Percentiles rank a stretch among this genome's conserved stretches.
Evolutionary conservation across 2,797 vertebrate species (phyloP).

Genomic region (Anniella stebbinsi): DNA sequence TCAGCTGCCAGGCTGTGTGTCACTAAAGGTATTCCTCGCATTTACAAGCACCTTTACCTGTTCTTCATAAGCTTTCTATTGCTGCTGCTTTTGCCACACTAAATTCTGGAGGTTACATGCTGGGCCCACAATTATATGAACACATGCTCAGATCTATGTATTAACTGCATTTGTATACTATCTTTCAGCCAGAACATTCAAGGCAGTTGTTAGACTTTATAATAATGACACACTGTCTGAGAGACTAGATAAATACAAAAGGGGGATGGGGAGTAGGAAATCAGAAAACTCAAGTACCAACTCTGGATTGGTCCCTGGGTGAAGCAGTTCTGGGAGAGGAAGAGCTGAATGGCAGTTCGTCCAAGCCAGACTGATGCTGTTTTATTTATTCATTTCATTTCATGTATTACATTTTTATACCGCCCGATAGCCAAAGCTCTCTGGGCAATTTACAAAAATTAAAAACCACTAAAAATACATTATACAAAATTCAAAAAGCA

Average conservation of each 20-base stretch:
- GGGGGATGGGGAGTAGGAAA: not conserved
- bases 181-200: not conserved
- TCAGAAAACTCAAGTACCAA: not conserved
- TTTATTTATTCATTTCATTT: too few relatives aligned
- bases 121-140: not conserved
- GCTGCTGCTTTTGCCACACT: not conserved
- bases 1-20: conserved; percentile 1
- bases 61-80: not conserved
- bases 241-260: not conserved
- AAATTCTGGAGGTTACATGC: not conserved
- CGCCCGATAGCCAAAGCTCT: too few relatives aligned
- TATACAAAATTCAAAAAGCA: too few relatives aligned
- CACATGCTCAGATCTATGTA: not conserved
- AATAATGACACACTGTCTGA: not conserved
- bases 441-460: too few relatives aligned
- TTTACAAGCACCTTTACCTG: conserved; percentile 17
- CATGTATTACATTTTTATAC: too few relatives aligned
- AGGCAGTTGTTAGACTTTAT: not conserved
- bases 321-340: too few relatives aligned
- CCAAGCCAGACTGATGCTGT: too few relatives aligned
- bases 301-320: too few relatives aligned
- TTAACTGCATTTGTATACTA: not conserved
- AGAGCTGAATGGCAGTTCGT: too few relatives aligned
- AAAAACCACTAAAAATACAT: too few relatives aligned
- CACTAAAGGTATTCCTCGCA: conserved; percentile 4